These are phyloP conservation scores for Onychorhynchus coronatus DNA, from an alignment of 2,113 vertebrate genomes.

Conservation along the genomic window DNA sequence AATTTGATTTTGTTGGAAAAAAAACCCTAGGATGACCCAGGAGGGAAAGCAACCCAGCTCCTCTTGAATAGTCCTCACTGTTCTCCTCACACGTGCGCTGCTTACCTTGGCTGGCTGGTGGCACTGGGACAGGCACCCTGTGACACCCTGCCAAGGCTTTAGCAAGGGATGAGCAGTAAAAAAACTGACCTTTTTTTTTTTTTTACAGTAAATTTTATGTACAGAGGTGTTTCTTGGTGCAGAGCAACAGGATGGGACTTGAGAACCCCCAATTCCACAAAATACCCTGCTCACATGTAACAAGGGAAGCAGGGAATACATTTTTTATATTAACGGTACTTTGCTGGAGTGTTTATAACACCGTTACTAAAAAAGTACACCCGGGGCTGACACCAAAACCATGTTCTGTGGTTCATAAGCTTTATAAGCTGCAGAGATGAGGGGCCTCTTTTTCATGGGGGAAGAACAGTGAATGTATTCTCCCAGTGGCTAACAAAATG, in stretches of 20 bases:
- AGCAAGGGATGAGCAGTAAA: background rate
- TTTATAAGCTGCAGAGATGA: background rate
- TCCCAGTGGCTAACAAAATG: background rate
- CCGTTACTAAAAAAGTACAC: background rate
- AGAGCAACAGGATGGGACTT: background rate
- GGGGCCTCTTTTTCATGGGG: background rate
- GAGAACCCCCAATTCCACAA: background rate
- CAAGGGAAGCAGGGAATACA: background rate
- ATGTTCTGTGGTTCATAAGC: background rate
- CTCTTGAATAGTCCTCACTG: background rate
- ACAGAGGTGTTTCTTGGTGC: background rate
- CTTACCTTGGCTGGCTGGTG: slow-evolving; percentile 11
- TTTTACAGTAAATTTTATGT: background rate
- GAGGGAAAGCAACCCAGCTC: background rate
- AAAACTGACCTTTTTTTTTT: background rate
- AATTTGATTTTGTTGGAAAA: slow-evolving; percentile 29
- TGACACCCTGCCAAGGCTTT: background rate
- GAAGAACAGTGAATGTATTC: background rate
- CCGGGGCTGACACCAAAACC: background rate
- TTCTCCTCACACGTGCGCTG: background rate
- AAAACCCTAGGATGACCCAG: background rate
- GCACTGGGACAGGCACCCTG: background rate
- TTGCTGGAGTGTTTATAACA: background rate
- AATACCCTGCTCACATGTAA: background rate
- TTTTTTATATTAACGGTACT: background rate